Conservation (phyloP, 2,113 vertebrate genomes). For the Corythoichthys intestinalis region DNA sequence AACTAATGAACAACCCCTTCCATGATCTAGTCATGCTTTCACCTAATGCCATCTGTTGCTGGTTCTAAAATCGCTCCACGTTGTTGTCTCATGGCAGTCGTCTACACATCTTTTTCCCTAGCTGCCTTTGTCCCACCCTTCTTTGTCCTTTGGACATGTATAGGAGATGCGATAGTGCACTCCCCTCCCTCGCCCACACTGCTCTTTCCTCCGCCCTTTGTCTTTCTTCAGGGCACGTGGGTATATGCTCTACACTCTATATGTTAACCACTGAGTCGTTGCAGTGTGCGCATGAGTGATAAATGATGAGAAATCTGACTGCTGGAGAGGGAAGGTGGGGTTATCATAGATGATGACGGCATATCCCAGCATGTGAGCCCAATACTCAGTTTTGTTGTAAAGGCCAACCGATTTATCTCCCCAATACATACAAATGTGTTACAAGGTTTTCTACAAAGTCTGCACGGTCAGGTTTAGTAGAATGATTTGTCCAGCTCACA, state of each 20-base stretch:
- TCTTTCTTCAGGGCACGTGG: conserved; percentile 36
- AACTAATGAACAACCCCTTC: neutral
- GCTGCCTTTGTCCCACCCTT: conserved; percentile 50
- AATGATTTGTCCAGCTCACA: conserved; percentile 52
- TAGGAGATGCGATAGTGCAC: conserved; percentile 30
- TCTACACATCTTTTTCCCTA: conserved; percentile 34
- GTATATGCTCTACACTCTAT: conserved; percentile 26
- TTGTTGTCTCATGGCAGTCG: conserved; percentile 3
- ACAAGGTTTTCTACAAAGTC: conserved; percentile 43
- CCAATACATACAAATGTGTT: conserved; percentile 58
- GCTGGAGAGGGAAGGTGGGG: neutral
- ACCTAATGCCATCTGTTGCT: conserved; percentile 4
- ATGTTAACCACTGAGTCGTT: conserved; percentile 25
- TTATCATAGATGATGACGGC: conserved; percentile 38
- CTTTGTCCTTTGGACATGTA: conserved; percentile 57
- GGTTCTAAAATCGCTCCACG: conserved; percentile 19
- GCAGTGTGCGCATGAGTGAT: conserved; percentile 35
- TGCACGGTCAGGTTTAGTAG: conserved; percentile 31
- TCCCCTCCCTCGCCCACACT: conserved; percentile 29
- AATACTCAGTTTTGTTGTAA: conserved; percentile 43
- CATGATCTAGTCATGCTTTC: neutral
- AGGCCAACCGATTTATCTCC: conserved; percentile 61
- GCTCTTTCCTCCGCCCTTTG: conserved; percentile 9
- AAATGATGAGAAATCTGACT: conserved; percentile 42
- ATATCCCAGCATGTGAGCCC: conserved; percentile 37